Conservation (phyloP, 2,888 invertebrate species). For the Parnassius apollo region DNA sequence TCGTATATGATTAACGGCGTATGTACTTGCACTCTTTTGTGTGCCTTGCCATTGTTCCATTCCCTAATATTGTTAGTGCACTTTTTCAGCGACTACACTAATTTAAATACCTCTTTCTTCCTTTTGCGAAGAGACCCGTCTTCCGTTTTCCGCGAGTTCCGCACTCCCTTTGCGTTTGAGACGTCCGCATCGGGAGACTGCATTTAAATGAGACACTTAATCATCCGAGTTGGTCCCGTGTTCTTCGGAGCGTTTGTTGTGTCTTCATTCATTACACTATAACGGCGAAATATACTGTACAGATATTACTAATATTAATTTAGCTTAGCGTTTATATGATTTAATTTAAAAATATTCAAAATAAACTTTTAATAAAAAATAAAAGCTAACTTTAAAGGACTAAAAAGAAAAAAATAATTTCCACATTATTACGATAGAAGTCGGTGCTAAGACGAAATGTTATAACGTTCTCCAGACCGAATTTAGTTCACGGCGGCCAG, state of each 20-base stretch:
- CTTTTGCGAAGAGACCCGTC: slow-evolving; percentile 74
- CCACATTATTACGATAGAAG: too few species aligned
- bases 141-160: slow-evolving; percentile 76
- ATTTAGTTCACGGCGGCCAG: too few species aligned
- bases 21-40: slow-evolving; percentile 62
- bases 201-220: slow-evolving; percentile 81
- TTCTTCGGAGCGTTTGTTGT: slow-evolving; percentile 73
- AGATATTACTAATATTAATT: slow-evolving; percentile 39
- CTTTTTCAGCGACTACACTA: slow-evolving; percentile 79
- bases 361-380: neutral
- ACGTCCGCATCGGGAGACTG: slow-evolving; percentile 75
- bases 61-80: slow-evolving; percentile 80
- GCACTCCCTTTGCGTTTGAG: slow-evolving; percentile 76
- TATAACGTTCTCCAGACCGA: too few species aligned
- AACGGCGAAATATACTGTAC: slow-evolving; percentile 26
- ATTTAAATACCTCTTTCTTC: slow-evolving; percentile 78
- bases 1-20: slow-evolving; percentile 53
- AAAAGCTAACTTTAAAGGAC: too few species aligned
- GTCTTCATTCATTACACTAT: slow-evolving; percentile 69
- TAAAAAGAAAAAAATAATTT: too few species aligned
- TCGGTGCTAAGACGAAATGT: too few species aligned
- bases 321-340: slow-evolving; percentile 30
- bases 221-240: slow-evolving; percentile 74
- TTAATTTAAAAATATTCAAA: slow-evolving; percentile 19
- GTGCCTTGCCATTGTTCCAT: slow-evolving; percentile 69